These are phyloP conservation scores for Coronaproctus castanopsis DNA, from an alignment of 2,888 invertebrate species.

Conservation along the genomic window DNA sequence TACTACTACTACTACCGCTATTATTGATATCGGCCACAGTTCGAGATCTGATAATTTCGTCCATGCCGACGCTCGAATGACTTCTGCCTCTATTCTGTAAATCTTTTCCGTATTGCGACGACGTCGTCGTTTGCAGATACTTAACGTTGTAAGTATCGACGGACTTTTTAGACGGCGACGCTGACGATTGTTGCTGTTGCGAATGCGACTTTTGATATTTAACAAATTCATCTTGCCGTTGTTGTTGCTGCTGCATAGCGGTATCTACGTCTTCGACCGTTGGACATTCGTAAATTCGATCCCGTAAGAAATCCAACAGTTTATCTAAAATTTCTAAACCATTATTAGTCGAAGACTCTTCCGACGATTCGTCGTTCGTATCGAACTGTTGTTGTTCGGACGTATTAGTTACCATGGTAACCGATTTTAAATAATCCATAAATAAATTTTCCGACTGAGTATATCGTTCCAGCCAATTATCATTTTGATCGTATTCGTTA, in stretches of 20 bases:
- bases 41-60: conserved; percentile 7
- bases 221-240: background rate
- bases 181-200: background rate
- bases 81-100: conserved; percentile 11
- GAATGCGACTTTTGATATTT: background rate
- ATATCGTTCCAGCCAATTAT: conserved; percentile 7
- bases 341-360: background rate
- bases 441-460: conserved; percentile 9
- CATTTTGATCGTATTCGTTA: background rate
- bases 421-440: conserved; percentile 6
- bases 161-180: background rate
- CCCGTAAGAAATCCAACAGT: conserved; percentile 2
- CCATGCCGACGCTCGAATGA: conserved; percentile 11
- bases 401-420: conserved; percentile 1
- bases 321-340: conserved; percentile 10
- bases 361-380: conserved; percentile 4
- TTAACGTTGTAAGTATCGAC: background rate
- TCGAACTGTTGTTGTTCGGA: background rate
- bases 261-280: background rate
- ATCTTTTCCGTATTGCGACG: conserved; percentile 5
- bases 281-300: background rate
- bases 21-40: conserved; percentile 3
- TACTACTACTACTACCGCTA: conserved; percentile 30
- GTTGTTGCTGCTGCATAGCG: background rate
- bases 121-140: background rate